Percentiles rank a stretch among this genome's conserved stretches.
These are phyloP conservation scores for Brachionus rubens DNA, from an alignment of 1,140 invertebrate genomes.

Conservation along the genomic window DNA sequence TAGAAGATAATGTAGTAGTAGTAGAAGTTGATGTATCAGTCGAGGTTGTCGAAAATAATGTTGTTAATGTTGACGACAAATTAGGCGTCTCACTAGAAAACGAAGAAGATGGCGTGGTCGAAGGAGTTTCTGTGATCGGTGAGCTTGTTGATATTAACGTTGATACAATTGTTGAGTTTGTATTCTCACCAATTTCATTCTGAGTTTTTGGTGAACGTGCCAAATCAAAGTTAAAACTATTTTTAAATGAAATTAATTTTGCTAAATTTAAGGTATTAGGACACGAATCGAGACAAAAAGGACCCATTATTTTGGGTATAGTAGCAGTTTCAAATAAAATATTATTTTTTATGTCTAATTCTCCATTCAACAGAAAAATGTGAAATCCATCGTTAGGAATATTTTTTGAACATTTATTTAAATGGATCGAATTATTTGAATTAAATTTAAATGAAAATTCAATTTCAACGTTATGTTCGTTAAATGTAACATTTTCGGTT, in stretches of 20 bases:
- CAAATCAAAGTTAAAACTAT: too few relatives aligned
- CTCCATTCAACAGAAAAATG: conserved; percentile 42
- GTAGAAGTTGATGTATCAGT: not conserved
- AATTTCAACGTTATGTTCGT: conserved; percentile 6
- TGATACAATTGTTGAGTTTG: too few relatives aligned
- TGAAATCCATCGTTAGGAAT: conserved; percentile 20
- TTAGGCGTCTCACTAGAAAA: too few relatives aligned
- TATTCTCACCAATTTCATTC: too few relatives aligned
- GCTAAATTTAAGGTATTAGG: not conserved
- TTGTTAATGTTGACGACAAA: too few relatives aligned
- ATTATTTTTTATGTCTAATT: conserved; percentile 5
- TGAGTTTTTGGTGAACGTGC: too few relatives aligned
- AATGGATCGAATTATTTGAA: conserved; percentile 3
- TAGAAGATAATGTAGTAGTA: not conserved
- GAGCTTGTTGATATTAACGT: too few relatives aligned
- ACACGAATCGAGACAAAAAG: conserved; percentile 3
- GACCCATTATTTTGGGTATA: conserved; percentile 28
- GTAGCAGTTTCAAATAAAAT: conserved; percentile 35
- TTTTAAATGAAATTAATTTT: not conserved
- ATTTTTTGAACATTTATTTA: conserved; percentile 16
- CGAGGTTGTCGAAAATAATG: not conserved
- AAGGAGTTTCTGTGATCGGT: too few relatives aligned
- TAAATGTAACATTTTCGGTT: not conserved
- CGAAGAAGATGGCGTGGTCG: too few relatives aligned
- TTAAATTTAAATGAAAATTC: conserved; percentile 27